Evolutionary conservation across 2,888 invertebrate genomes (phyloP).

Genomic region (Leucoptera coffeella): DNA sequence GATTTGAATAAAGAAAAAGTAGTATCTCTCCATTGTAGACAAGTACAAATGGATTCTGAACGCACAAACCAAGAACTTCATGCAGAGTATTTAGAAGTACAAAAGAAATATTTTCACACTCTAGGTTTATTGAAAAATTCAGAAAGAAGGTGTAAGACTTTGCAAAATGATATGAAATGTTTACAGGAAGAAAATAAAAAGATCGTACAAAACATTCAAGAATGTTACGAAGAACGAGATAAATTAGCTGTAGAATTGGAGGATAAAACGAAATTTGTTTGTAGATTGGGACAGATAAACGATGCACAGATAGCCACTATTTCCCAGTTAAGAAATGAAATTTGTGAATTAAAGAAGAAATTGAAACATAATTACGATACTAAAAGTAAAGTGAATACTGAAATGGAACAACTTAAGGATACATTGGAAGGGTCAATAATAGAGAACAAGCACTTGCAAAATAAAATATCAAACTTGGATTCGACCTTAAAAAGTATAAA

Average conservation of each 20-base stretch:
- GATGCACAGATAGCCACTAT: slow-evolving; percentile 53
- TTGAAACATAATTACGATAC: slow-evolving; percentile 28
- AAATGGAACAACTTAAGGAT: slow-evolving; percentile 48
- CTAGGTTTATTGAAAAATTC: slow-evolving; percentile 51
- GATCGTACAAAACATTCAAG: slow-evolving; percentile 56
- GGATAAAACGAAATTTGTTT: slow-evolving; percentile 64
- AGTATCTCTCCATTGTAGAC: slow-evolving; percentile 50
- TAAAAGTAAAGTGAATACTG: slow-evolving; percentile 52
- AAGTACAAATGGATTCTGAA: slow-evolving; percentile 72
- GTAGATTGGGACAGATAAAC: slow-evolving; percentile 59
- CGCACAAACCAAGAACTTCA: slow-evolving; percentile 64
- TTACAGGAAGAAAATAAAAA: slow-evolving; percentile 59
- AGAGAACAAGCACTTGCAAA: slow-evolving; percentile 69
- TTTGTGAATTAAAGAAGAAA: slow-evolving; percentile 52
- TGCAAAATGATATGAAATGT: slow-evolving; percentile 54
- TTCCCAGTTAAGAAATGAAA: slow-evolving; percentile 43
- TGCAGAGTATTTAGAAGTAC: slow-evolving; percentile 56
- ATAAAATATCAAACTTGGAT: slow-evolving; percentile 60
- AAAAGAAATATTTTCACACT: slow-evolving; percentile 57
- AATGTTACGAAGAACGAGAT: slow-evolving; percentile 69
- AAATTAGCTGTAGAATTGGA: slow-evolving; percentile 60
- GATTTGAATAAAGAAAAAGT: slow-evolving; percentile 47
- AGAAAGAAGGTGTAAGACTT: slow-evolving; percentile 53
- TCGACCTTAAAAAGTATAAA: slow-evolving; percentile 57
- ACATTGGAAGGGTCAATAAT: slow-evolving; percentile 54